Percentiles rank a stretch among this genome's conserved stretches.
phyloP scores from a whole-genome alignment of 2,113 vertebrate species.

The Nansenia antarctica region DNA sequence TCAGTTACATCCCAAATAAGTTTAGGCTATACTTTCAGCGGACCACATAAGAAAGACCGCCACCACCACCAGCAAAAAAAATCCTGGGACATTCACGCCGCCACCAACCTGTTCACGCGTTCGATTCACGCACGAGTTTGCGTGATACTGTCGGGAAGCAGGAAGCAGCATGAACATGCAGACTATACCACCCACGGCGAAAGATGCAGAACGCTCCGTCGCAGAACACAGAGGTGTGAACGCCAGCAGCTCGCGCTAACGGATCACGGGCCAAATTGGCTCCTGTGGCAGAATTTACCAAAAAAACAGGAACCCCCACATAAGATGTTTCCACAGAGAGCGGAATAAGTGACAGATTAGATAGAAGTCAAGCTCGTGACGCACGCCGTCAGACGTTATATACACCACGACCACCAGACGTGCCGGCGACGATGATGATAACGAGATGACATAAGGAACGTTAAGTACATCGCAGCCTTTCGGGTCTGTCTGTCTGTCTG shows the following conservation, averaged over 20 bases:
- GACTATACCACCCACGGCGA: slow-evolving; percentile 1
- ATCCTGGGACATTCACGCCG: neutral
- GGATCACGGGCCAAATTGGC: neutral
- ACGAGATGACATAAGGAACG: slow-evolving; percentile 18
- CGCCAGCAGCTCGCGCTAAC: neutral
- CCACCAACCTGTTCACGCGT: neutral
- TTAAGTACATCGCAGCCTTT: slow-evolving; percentile 16
- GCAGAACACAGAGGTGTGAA: slow-evolving; percentile 3
- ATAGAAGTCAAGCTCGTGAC: neutral
- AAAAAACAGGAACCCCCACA: neutral
- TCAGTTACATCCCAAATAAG: neutral
- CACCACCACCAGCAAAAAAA: neutral
- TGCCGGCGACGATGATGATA: neutral
- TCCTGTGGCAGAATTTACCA: neutral
- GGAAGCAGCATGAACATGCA: slow-evolving; percentile 13
- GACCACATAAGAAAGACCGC: no score
- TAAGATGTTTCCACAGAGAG: neutral
- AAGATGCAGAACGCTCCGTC: neutral
- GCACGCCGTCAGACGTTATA: slow-evolving; percentile 1
- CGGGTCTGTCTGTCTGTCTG: neutral
- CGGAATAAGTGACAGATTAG: neutral
- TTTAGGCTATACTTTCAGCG: neutral
- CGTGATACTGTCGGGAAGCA: slow-evolving; percentile 5
- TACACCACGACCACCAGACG: slow-evolving; percentile 3
- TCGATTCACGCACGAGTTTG: slow-evolving; percentile 3